Conservation (phyloP, 2,888 invertebrate genomes). For the Phortica magna region DNA sequence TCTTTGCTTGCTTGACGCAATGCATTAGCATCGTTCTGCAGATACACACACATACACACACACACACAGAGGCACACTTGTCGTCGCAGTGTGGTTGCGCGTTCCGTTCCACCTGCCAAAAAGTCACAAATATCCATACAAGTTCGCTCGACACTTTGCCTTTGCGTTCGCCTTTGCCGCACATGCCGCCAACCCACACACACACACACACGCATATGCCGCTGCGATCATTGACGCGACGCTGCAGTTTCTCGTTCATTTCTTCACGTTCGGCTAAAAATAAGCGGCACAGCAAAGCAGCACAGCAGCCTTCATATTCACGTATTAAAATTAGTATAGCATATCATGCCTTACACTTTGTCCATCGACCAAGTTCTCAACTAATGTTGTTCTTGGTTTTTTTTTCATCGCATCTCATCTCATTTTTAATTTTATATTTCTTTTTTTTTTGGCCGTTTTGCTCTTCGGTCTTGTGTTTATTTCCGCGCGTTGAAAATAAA, state of each 20-base stretch:
- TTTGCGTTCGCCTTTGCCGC: background rate
- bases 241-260: slow-evolving; percentile 49
- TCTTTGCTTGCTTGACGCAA: slow-evolving; percentile 22
- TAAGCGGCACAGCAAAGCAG: slow-evolving; percentile 54
- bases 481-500: slow-evolving; percentile 71
- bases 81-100: slow-evolving; percentile 43
- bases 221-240: slow-evolving; percentile 22
- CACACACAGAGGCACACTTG: slow-evolving; percentile 54
- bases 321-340: slow-evolving; percentile 72
- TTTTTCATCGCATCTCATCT: background rate
- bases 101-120: slow-evolving; percentile 67
- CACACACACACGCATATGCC: background rate
- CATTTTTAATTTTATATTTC: background rate
- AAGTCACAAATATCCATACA: slow-evolving; percentile 58
- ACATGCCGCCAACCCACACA: background rate
- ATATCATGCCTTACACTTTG: slow-evolving; percentile 59
- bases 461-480: slow-evolving; percentile 52
- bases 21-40: slow-evolving; percentile 8
- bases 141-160: slow-evolving; percentile 61
- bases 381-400: slow-evolving; percentile 50
- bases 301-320: slow-evolving; percentile 65
- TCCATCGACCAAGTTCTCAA: slow-evolving; percentile 31
- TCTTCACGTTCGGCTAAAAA: slow-evolving; percentile 47
- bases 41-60: background rate
- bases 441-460: background rate